These are phyloP conservation scores for Alloscopus bannaensis DNA, from an alignment of 2,888 invertebrate genomes.

Conservation along the genomic window DNA sequence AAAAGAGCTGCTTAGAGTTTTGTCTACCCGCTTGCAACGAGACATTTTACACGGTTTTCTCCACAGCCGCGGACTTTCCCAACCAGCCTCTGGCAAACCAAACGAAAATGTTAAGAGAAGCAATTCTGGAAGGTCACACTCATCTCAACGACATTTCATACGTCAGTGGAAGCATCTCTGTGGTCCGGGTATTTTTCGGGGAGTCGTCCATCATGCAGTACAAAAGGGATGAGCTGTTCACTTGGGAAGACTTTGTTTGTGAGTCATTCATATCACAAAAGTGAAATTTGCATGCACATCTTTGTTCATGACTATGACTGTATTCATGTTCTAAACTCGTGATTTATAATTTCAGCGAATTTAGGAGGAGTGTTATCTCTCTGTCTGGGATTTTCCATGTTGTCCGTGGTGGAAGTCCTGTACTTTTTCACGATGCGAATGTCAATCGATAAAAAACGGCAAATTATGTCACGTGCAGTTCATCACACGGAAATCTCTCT, in stretches of 20 bases:
- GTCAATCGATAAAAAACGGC: conserved; percentile 55
- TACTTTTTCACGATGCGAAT: conserved; percentile 68
- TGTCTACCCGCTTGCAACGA: conserved; percentile 67
- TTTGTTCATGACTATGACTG: no score
- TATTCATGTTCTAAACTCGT: background rate
- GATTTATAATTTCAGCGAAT: conserved; percentile 56
- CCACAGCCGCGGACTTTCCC: conserved; percentile 69
- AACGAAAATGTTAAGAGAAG: conserved; percentile 71
- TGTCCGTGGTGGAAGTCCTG: conserved; percentile 68
- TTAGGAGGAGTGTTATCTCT: conserved; percentile 69
- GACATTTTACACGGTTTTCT: conserved; percentile 65
- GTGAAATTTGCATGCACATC: no score
- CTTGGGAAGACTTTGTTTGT: conserved; percentile 73
- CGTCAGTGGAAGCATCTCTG: conserved; percentile 71
- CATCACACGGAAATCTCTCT: conserved; percentile 17
- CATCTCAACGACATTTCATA: conserved; percentile 70
- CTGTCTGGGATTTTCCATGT: conserved; percentile 68
- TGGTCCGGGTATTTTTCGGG: conserved; percentile 70
- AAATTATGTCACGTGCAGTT: no score
- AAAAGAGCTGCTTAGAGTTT: conserved; percentile 64
- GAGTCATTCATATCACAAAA: conserved; percentile 44
- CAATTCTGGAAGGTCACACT: conserved; percentile 65
- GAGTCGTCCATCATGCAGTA: conserved; percentile 72
- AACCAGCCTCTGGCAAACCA: conserved; percentile 71
- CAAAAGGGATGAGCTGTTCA: conserved; percentile 71